A percentile compares a stretch with the other conserved stretches of the same genome.
Evolutionary conservation across 2,797 vertebrate species (phyloP).

Genomic region (Mormyrops boulengeri): DNA sequence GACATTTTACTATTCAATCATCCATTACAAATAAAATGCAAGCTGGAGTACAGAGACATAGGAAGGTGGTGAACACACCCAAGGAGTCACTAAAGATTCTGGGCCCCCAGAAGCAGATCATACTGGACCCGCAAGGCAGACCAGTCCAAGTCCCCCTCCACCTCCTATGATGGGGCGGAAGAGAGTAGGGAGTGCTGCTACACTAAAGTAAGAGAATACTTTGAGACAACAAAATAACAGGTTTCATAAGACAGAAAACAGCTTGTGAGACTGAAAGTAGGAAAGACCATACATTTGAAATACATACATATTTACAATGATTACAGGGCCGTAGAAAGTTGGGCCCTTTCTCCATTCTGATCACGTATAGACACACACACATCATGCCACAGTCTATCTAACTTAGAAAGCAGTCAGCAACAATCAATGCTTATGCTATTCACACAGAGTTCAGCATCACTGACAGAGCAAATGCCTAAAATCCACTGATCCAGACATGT

Average conservation of each 20-base stretch:
- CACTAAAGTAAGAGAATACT: not conserved
- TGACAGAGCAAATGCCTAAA: not conserved
- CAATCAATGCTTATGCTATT: not conserved
- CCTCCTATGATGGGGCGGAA: not conserved
- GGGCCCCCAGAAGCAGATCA: not conserved
- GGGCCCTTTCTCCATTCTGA: not conserved
- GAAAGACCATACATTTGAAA: not conserved
- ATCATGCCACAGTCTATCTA: not conserved
- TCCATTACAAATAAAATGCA: not conserved
- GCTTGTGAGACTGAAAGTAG: not conserved
- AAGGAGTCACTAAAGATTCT: not conserved
- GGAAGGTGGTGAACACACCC: not conserved
- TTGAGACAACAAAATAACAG: not conserved
- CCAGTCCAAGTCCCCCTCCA: not conserved
- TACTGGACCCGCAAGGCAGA: not conserved
- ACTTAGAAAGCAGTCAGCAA: not conserved
- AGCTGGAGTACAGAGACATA: not conserved
- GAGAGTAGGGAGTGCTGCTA: not conserved
- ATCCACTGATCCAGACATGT: not conserved
- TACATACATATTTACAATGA: not conserved
- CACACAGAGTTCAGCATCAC: not conserved
- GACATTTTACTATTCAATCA: not conserved
- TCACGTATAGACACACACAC: not conserved
- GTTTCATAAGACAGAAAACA: not conserved
- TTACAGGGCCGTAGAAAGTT: not conserved